Percentiles rank a stretch among this genome's conserved stretches.
phyloP scores from a whole-genome alignment of 2,888 invertebrate genomes.

The Acronicta psi region DNA sequence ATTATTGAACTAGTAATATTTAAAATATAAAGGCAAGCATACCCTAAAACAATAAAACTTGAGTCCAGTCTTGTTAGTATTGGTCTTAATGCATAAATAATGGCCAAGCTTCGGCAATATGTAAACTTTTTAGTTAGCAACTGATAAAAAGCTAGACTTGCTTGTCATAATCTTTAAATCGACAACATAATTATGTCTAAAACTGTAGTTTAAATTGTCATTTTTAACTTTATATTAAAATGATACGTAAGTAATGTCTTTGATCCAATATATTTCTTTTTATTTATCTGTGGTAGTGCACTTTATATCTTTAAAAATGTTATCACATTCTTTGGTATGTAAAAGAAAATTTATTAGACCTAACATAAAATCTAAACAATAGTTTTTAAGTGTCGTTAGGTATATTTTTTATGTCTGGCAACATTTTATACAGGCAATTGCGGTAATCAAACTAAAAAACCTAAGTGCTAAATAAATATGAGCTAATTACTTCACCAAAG shows the following conservation, averaged over 20 bases:
- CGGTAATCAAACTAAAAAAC: conserved; percentile 9
- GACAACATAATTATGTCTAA: conserved; percentile 12
- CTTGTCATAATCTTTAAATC: conserved; percentile 8
- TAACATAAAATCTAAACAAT: not conserved
- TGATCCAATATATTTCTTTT: no score
- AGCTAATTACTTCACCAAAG: not conserved
- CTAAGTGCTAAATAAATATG: conserved; percentile 9
- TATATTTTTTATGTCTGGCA: conserved; percentile 9
- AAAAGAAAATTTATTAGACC: conserved; percentile 7
- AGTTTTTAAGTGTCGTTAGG: not conserved
- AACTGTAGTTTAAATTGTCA: conserved; percentile 9
- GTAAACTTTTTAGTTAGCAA: not conserved
- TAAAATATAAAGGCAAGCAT: conserved; percentile 21
- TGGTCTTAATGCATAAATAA: conserved; percentile 40
- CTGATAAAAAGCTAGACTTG: not conserved
- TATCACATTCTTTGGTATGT: conserved; percentile 38
- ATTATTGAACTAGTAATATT: not conserved
- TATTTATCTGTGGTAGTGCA: not conserved
- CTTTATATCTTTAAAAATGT: conserved; percentile 34
- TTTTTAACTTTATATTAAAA: conserved; percentile 1
- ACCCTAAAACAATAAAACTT: conserved; percentile 9
- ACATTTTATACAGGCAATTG: conserved; percentile 21
- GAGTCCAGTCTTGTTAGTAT: conserved; percentile 50
- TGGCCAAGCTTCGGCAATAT: conserved; percentile 38
- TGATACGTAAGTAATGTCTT: no score